Base-by-base conservation (phyloP, 2,113 vertebrate genomes). In the Corydoras sp. region DNA sequence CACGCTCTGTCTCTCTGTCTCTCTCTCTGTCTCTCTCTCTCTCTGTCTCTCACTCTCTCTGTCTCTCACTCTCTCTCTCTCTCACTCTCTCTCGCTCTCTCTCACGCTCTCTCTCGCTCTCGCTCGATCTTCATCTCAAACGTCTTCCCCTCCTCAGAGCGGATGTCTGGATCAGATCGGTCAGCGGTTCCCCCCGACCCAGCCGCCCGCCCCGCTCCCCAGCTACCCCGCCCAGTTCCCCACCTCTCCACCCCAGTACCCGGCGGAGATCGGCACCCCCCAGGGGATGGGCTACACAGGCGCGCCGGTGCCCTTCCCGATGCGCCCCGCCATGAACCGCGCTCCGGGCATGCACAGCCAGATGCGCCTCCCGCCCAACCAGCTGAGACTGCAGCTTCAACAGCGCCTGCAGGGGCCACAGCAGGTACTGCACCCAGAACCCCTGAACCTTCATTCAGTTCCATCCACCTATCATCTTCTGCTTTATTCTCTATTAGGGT, bases 321-420 rank as follows among this genome's bases (percentile, higher is more conserved):
- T 92, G 48, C 85, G 93, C 31, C 93, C 91, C 0, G 82, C 86
- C 0, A 74, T 92, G 68, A 83, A 18, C 76, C 86, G 92, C 51
- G 84, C 92, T 4, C 92, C 91, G 0, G 90, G 90, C 2, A 81
- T 89, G 2, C 88, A 89, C 78, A 81, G 89, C 68, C 92, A 92
- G 58, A 87, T 95, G 68, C 85, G 95, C 32, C 88, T 96, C 62
- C 92, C 94, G 5, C 91, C 95, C 11, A 96, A 96, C 73, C 95
- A 97, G 61, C 87, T 98, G 50, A 89, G 94, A 14, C 90, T 95
- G 63, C 95, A 97, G 81, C 90, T 97, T 55, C 95, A 97, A 74
- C 95, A 97, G 81, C 86, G 95, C 9, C 81, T 98, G 18, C 95
- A 97, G 79, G 92, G 93, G 0, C 93, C 93, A 0, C 94, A 95